Conservation (phyloP, 2,797 vertebrate species). For the Tauraco hartlaubi region DNA sequence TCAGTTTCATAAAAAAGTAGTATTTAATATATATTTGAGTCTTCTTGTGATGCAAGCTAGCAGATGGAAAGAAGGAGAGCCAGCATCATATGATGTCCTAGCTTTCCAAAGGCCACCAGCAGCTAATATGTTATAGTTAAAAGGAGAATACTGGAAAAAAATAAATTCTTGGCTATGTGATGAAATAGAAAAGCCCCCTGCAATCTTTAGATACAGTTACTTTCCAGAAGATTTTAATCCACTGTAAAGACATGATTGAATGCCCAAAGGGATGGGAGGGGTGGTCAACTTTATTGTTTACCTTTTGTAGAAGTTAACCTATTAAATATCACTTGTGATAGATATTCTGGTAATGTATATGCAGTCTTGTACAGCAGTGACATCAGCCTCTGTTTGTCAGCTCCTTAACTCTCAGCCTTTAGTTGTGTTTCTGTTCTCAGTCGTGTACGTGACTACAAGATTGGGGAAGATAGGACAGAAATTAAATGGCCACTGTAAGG, state of each 20-base stretch:
- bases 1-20: background rate
- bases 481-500: background rate
- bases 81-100: slow-evolving; percentile 20
- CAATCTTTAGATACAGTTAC: background rate
- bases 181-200: background rate
- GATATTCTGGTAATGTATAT: background rate
- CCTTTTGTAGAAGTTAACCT: background rate
- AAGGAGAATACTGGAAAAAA: slow-evolving; percentile 10
- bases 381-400: background rate
- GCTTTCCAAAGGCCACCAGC: slow-evolving; percentile 59
- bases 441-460: fast-evolving
- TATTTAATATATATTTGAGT: background rate
- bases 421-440: background rate
- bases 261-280: background rate
- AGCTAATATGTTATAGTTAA: slow-evolving; percentile 31
- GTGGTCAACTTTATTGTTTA: background rate
- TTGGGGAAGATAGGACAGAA: background rate
- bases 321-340: background rate
- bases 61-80: slow-evolving; percentile 67
- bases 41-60: slow-evolving; percentile 26
- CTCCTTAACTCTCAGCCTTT: background rate
- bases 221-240: background rate
- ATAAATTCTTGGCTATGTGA: background rate
- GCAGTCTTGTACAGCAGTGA: background rate
- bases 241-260: background rate